Base-by-base conservation (phyloP, 1,140 invertebrate genomes). In the Anoplophora glabripennis region DNA sequence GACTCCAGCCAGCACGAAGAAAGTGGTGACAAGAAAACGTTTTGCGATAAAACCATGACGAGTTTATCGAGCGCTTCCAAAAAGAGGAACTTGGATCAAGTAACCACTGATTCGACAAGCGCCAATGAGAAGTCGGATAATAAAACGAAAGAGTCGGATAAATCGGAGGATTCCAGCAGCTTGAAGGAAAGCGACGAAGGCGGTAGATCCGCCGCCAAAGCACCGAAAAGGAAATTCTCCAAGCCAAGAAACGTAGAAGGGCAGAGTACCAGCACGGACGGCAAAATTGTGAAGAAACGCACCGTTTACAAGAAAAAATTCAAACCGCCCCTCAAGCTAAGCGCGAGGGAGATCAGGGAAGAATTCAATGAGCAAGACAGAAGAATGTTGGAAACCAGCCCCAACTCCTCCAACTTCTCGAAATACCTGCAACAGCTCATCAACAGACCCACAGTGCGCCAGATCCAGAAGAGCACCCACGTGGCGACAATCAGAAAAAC, bases 391-490 rank as follows among this genome's bases (percentile, higher is more conserved):
- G 64, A 69, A 17, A 53, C 42, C 15, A 34, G 37, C 21, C n/a
- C 55, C 5, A 58, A 42, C 28, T 35, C 56, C 7, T 46, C 61
- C 3, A 49, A 65, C 49, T 56, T 63, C 15, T 44, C 57, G 3
- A 69, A 66, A 65, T 66, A 65, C 47, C 53, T 67, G 41, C 44
- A 69, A 45, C 58, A 69, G 17, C 53, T 64, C n/a, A 36, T 68
- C 36, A 72, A 68, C n/a, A 62, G 72, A 36, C 71, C 72, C 7
- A 65, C 64, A 7, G 53, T 68, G 7, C 64, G 54, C 40, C 70
- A 72, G 44, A 59, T 73, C 4, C 64, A 71, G 55, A 42, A 68
- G 14, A 40, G 42, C 4, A 55, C 66, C 49, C 63, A 63, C 51
- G 18, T 73, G 10, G 64, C 63, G 3, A 61, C 61, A 11, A 57